Evolutionary conservation across 2,113 vertebrate genomes (phyloP).

Genomic region (Calonectris borealis): DNA sequence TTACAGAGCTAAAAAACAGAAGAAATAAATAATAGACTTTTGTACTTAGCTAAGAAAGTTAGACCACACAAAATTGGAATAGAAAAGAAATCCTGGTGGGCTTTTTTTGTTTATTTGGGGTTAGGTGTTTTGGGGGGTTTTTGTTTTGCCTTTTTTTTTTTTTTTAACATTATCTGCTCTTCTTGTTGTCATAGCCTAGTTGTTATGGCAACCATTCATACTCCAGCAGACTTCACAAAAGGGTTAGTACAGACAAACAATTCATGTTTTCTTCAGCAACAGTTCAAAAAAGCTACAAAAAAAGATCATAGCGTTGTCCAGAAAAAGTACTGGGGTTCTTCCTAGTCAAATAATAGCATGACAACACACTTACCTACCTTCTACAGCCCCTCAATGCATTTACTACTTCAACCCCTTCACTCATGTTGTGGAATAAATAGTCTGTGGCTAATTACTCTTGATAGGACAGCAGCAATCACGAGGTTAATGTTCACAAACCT

Average conservation of each 20-base stretch:
- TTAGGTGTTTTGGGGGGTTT: not conserved
- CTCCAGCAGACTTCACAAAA: not conserved
- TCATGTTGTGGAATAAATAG: not conserved
- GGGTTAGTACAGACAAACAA: not conserved
- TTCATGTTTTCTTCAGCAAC: not conserved
- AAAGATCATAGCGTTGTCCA: not conserved
- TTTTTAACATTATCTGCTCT: not conserved
- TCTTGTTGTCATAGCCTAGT: not conserved
- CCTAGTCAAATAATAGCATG: not conserved
- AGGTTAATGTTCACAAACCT: not conserved
- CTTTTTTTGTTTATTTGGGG: not conserved
- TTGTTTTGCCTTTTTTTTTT: not conserved
- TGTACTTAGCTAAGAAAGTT: not conserved
- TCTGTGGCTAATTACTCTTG: not conserved
- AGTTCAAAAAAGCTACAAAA: not conserved
- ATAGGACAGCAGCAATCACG: not conserved
- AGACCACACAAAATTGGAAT: not conserved
- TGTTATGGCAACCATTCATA: conserved; percentile 32
- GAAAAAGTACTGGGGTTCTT: not conserved
- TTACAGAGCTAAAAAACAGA: not conserved
- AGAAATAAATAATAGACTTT: not conserved
- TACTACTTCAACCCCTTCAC: not conserved
- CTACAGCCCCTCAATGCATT: not conserved
- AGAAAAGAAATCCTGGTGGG: not conserved
- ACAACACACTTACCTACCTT: not conserved